Evolutionary conservation across 2,888 invertebrate species (phyloP), one percentile per base, ranked within the genome.

Genomic region (Dryomyza anilis): DNA sequence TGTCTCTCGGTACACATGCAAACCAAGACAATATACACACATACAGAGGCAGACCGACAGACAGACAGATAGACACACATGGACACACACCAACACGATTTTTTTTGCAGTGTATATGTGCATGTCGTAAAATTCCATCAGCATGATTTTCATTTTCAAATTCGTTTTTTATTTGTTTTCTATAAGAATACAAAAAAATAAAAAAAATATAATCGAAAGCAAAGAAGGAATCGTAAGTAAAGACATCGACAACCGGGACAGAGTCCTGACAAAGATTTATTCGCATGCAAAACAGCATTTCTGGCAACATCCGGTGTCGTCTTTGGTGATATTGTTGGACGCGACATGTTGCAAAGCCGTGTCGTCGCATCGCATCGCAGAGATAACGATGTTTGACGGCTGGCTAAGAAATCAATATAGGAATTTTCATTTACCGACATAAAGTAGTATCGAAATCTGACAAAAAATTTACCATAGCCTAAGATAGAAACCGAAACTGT

Each of bases 231-330:
- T 8, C 29, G 10, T n/a, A 27, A 52, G 27, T 16, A 43, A 53
- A 43, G 29, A 43, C 65, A 63, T 65, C 65, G 65, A 57, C 36
- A 63, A 50, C 61, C 58, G 58, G 57, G 46, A 25, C 30, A 45
- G 53, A 61, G 52, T 57, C 36, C 46, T 67, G 67, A 65, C 63
- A 60, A 43, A 57, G 65, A 67, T 67, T 67, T 67, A 67, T 64
- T 67, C 63, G 53, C 60, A 61, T 61, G 61, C 50, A 46, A 30
- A 23, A n/a, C 43, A 64, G 53, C 39, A n/a, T n/a, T 25, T 53
- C 29, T 16, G 53, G n/a, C 46, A 43, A 12, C 16, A 71, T 71
- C 75, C 74, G 72, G 75, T 74, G 71, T 68, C 76, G 68, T 55
- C 27, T 36, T 36, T 14, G 8, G 10, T 7, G 53, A 7, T 53